A percentile compares a stretch with the other conserved stretches of the same genome.
Evolutionary conservation across 1,140 invertebrate species (phyloP).

Genomic region (Zaprionus capensis): DNA sequence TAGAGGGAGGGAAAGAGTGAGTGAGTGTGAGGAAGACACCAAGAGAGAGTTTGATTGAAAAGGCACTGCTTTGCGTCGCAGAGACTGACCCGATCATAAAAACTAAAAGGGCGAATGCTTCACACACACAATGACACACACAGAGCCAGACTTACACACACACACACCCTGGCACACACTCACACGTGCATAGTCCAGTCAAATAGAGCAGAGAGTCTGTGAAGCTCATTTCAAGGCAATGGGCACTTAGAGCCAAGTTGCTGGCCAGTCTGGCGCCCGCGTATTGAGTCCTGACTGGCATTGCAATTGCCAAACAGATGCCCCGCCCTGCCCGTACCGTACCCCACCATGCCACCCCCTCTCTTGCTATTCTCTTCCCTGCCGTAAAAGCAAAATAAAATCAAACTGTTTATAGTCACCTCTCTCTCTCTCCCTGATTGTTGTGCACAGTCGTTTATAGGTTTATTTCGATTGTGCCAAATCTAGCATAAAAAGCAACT

Average conservation of each 20-base stretch:
- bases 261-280: conserved; percentile 63
- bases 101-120: conserved; percentile 53
- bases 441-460: conserved; percentile 57
- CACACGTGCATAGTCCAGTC: conserved; percentile 1
- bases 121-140: background rate
- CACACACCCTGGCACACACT: background rate
- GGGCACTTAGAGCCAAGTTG: conserved; percentile 44
- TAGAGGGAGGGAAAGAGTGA: background rate
- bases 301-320: conserved; percentile 50
- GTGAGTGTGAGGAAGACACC: background rate
- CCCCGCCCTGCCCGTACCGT: background rate
- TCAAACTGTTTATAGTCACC: conserved; percentile 53
- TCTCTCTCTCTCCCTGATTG: conserved; percentile 38
- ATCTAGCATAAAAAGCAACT: conserved; percentile 52
- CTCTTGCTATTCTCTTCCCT: background rate
- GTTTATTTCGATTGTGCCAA: conserved; percentile 61
- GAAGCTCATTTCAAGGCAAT: conserved; percentile 19
- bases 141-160: background rate
- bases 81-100: conserved; percentile 52
- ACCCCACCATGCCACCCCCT: background rate
- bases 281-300: conserved; percentile 5
- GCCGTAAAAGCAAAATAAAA: conserved; percentile 67
- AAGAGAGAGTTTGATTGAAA: conserved; percentile 33
- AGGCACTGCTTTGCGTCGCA: conserved; percentile 19
- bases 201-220: conserved; percentile 10